Conservation (phyloP, 2,888 invertebrate genomes). For the Polylopha cassiicola region DNA sequence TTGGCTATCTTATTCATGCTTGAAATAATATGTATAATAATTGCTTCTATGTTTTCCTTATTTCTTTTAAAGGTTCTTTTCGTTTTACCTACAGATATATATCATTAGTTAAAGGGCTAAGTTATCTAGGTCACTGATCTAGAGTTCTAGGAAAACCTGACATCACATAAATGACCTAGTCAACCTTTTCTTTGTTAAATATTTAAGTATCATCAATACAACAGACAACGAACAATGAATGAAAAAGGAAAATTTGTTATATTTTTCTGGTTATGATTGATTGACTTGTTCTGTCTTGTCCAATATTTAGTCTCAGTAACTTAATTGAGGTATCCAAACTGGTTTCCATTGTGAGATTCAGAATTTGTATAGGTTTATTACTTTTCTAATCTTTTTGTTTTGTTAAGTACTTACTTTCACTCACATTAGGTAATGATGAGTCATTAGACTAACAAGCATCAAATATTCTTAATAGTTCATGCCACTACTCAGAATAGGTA, state of each 20-base stretch:
- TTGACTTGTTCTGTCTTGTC: conserved; percentile 10
- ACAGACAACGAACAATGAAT: conserved; percentile 6
- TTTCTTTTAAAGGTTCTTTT: too few relatives aligned
- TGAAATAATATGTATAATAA: too few relatives aligned
- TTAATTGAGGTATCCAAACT: conserved; percentile 15
- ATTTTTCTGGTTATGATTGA: conserved; percentile 14
- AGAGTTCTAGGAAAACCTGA: too few relatives aligned
- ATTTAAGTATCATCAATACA: neutral
- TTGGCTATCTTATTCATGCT: too few relatives aligned
- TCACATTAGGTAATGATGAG: conserved; percentile 13
- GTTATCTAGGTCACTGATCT: too few relatives aligned
- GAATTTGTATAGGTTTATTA: too few relatives aligned
- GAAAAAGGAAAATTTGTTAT: conserved; percentile 12
- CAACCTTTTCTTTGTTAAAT: too few relatives aligned
- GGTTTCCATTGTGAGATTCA: conserved; percentile 9
- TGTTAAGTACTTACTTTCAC: conserved; percentile 12
- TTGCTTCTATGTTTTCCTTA: too few relatives aligned
- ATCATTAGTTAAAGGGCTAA: too few relatives aligned
- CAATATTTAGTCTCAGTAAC: conserved; percentile 11
- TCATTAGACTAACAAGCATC: conserved; percentile 9
- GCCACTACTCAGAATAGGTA: too few relatives aligned
- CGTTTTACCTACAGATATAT: too few relatives aligned
- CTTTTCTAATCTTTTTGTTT: conserved; percentile 5
- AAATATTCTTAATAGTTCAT: neutral
- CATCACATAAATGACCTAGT: too few relatives aligned